Evolutionary conservation across 2,888 invertebrate genomes (phyloP).

Genomic region (Cheilosia pagana): DNA sequence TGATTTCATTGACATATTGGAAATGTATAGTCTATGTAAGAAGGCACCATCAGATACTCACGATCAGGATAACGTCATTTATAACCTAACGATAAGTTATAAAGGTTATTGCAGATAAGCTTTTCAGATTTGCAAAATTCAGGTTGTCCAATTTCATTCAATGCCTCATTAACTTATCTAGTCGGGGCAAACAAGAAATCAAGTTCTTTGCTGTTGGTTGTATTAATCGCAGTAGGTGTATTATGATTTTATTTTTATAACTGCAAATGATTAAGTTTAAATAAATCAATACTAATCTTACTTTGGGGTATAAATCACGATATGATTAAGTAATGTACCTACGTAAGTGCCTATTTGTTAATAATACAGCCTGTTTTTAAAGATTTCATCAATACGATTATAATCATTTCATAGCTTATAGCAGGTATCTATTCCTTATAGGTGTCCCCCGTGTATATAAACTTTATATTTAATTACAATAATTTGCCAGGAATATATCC

Average conservation of each 20-base stretch:
- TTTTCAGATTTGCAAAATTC: background rate
- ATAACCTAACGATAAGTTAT: background rate
- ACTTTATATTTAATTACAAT: no score
- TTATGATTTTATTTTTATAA: slow-evolving; percentile 1
- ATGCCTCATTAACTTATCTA: background rate
- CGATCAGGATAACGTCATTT: background rate
- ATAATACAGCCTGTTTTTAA: background rate
- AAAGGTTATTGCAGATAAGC: slow-evolving; percentile 16
- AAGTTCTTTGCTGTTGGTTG: slow-evolving; percentile 26
- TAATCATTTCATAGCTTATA: no score
- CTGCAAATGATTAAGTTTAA: slow-evolving; percentile 1
- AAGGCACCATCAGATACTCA: no score
- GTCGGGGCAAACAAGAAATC: slow-evolving; percentile 21
- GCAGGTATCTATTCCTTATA: no score
- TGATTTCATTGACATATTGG: no score
- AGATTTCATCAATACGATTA: no score
- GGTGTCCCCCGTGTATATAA: no score
- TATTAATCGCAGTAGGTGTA: slow-evolving; percentile 16
- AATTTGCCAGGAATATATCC: no score
- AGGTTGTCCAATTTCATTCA: background rate
- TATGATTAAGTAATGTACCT: slow-evolving; percentile 3
- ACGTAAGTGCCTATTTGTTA: background rate
- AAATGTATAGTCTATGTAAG: no score
- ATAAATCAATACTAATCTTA: slow-evolving; percentile 23
- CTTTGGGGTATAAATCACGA: slow-evolving; percentile 12